A percentile compares a stretch with the other conserved stretches of the same genome.
Evolutionary conservation across 2,113 vertebrate species (phyloP).

Genomic region (Donacobius atricapilla): DNA sequence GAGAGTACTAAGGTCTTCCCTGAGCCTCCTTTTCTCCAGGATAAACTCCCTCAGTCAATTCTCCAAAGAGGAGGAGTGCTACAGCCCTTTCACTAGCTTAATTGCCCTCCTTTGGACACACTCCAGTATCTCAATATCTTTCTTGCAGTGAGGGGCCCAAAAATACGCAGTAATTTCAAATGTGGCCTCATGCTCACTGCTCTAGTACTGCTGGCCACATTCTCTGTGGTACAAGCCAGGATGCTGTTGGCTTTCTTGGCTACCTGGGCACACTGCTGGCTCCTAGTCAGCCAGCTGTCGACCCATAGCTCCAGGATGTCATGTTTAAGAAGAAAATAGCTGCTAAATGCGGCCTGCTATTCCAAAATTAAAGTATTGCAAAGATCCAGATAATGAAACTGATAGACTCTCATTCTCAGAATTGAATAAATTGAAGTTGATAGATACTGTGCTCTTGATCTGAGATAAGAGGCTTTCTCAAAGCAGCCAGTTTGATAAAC

Average conservation of each 20-base stretch:
- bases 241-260: neutral
- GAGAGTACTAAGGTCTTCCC: neutral
- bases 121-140: too few species aligned
- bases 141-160: neutral
- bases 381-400: neutral
- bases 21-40: neutral
- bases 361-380: neutral
- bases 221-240: neutral
- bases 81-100: neutral
- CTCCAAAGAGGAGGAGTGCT: neutral
- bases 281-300: rapidly evolving
- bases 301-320: neutral
- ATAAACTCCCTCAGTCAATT: neutral
- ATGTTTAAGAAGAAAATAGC: neutral
- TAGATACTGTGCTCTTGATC: neutral
- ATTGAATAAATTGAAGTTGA: neutral
- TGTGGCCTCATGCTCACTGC: too few species aligned
- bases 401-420: neutral
- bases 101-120: neutral
- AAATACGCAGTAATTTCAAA: neutral
- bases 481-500: conserved; percentile 14
- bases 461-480: conserved; percentile 19
- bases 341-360: neutral
- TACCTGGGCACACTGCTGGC: neutral
- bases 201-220: neutral